Base-by-base conservation (phyloP, 2,888 invertebrate genomes). In the Clusia tigrina region DNA sequence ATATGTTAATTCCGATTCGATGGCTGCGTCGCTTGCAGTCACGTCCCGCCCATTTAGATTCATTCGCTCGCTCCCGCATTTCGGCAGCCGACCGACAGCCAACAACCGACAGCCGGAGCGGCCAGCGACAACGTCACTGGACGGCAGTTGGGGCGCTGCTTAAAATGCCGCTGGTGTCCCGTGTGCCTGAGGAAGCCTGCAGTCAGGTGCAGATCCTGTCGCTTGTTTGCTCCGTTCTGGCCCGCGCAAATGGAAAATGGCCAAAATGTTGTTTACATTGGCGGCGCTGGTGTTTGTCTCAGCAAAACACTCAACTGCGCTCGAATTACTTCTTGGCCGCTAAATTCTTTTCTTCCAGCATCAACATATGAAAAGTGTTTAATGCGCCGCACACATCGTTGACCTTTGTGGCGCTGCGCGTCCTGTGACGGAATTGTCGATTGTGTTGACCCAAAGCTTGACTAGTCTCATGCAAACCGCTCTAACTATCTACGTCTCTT, bases 1-100 rank as follows among this genome's bases (percentile, higher is more conserved):
- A 51, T 62, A 62, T 63, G 67, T 58, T 63, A 61, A 62, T 64
- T 67, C 64, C 64, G 58, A 67, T 67, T 67, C 67, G 67, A 64
- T 53, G 62, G 58, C 46, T 55, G 23, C 62, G 48, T 59, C 57
- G 61, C 65, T 65, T 53, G 61, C 65, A 54, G 62, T 58, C 66
- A 63, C 64, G 64, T 65, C 63, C 62, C 58, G 60, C 63, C 62
- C 64, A 62, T 62, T 62, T 58, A 54, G 52, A 52, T 20, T 26
- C 38, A 24, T 17, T 20, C 22, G 10, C 48, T 48, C 48, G 48
- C 48, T 18, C 32, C 32, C 32, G 32, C 32, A 32, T 32, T 32
- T 32, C 48, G 48, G 3, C n/a, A 32, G 32, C 32, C 5, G 32
- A 32, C 42, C n/a, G n/a, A 3, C 42, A 6, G 42, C 9, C 6